phyloP scores from a whole-genome alignment of 1,140 invertebrate species.

The Monomorium pharaonis region DNA sequence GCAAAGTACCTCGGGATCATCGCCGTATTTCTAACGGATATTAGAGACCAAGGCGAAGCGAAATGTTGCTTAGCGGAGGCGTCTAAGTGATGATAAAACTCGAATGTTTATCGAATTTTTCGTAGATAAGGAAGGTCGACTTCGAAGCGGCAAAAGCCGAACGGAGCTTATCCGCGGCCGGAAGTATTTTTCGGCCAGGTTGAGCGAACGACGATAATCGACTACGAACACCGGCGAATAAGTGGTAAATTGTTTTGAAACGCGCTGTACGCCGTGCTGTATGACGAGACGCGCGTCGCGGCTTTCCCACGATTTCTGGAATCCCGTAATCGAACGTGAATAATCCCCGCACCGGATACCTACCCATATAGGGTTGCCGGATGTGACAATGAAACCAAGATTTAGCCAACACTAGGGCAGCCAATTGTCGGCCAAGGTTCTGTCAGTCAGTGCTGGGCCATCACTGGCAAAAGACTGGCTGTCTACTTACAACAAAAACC shows the following conservation, averaged over 20 bases:
- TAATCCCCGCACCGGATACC: conserved; percentile 40
- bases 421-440: too few relatives aligned
- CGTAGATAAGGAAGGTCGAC: background rate
- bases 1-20: background rate
- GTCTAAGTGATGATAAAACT: background rate
- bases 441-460: too few relatives aligned
- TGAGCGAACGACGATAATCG: too few relatives aligned
- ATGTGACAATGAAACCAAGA: too few relatives aligned
- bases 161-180: background rate
- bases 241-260: background rate
- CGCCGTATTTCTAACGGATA: too few relatives aligned
- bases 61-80: background rate
- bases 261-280: background rate
- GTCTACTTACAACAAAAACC: too few relatives aligned
- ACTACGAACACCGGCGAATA: too few relatives aligned
- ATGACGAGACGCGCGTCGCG: background rate
- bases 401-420: too few relatives aligned
- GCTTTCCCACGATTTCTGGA: background rate
- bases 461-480: too few relatives aligned
- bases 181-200: background rate
- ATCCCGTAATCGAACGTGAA: conserved; percentile 44
- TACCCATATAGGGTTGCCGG: too few relatives aligned
- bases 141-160: background rate
- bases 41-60: background rate
- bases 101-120: background rate